A percentile compares a stretch with the other conserved stretches of the same genome.
These are phyloP conservation scores for Sardinella longiceps DNA, from an alignment of 2,797 vertebrate genomes.

Conservation along the genomic window DNA sequence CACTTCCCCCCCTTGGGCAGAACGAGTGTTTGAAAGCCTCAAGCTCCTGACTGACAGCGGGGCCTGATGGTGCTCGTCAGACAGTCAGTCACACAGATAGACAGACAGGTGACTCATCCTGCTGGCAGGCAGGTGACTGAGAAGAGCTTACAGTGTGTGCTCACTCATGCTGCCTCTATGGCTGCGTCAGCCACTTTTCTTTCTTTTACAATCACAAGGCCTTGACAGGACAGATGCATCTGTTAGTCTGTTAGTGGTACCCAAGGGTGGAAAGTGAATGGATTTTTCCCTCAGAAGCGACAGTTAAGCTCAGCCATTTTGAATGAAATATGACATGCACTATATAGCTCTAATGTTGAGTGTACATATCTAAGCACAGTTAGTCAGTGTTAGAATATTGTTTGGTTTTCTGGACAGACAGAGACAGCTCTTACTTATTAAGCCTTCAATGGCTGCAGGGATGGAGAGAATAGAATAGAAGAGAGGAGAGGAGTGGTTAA, in stretches of 20 bases:
- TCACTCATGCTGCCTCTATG: not conserved
- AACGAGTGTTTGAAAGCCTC: not conserved
- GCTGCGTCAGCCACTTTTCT: not conserved
- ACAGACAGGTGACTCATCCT: constrained; percentile 8
- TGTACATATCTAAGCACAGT: constrained; percentile 6
- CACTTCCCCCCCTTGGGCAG: not conserved
- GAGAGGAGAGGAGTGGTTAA: constrained; percentile 72
- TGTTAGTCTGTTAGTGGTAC: not conserved
- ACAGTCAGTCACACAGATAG: too few species aligned
- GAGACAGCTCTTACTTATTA: constrained; percentile 80
- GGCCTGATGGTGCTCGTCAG: not conserved
- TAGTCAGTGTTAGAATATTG: not conserved
- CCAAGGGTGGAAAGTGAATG: constrained; percentile 10
- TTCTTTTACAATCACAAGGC: not conserved
- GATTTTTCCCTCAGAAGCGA: not conserved
- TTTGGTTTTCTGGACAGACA: not conserved
- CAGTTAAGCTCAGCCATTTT: constrained; percentile 20
- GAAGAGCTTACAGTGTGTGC: not conserved
- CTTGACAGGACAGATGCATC: not conserved
- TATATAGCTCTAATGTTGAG: not conserved
- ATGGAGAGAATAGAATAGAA: constrained; percentile 67
- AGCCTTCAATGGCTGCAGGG: constrained; percentile 86
- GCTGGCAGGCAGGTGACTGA: not conserved
- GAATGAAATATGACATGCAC: constrained; percentile 16
- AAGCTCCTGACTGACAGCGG: not conserved